Evolutionary conservation across 2,888 invertebrate genomes (phyloP), one percentile per base, ranked within the genome.

Genomic region (Trachelus stipa): DNA sequence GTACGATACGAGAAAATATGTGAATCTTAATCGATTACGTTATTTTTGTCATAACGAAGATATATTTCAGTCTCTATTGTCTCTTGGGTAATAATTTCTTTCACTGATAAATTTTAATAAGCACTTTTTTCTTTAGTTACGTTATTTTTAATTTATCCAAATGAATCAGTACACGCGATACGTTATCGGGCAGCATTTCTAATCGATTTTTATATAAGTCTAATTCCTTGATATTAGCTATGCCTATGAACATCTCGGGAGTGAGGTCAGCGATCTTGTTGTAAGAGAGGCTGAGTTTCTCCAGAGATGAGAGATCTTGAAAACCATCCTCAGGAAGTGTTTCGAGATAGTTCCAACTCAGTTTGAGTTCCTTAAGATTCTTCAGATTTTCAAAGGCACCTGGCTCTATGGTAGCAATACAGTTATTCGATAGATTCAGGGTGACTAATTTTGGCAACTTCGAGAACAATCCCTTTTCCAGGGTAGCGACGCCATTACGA

Each of bases 291-390:
- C 74, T 75, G 75, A 77, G 71, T n/a, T 40, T 56, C 31, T 30
- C 71, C 69, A 77, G 77, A 35, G 74, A 74, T 2, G 69, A 69
- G 34, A 75, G 74, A 15, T 71, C 77, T 3, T 31, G 34, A 40
- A 77, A 77, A 30, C 74, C 77, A 34, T 74, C 74, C 30, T 77
- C 34, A 3, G 77, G 77, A 68, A 77, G 74, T 35, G 68, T 74
- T 15, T 69, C 74, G 12, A 77, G 77, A 31, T 77, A 77, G 71
- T 77, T 77, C 77, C 77, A 77, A 37, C 71, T 77, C 1, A 77
- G 56, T 30, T 77, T 77, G 15, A 77, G 77, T 71, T 77, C 77
- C 2, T 34, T 74, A 33, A 77, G 74, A 68, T 77, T 69, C 31
- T 35, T 74, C 30, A 77, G 73, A 11, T 69, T 33, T 30, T n/a